phyloP scores from a whole-genome alignment of 2,113 vertebrate species.

The human region DNA sequence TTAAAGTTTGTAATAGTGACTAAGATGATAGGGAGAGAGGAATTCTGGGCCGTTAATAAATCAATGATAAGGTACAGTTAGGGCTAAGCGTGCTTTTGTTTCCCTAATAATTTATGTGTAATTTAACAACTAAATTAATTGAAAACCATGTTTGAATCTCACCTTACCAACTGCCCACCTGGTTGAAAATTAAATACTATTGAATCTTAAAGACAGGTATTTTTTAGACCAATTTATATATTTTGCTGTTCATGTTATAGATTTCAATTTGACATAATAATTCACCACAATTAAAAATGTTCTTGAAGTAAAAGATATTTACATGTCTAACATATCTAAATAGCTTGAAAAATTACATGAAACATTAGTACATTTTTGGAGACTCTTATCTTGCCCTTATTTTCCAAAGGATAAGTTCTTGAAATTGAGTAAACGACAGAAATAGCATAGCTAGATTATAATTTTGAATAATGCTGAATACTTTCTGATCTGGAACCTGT shows the following conservation, averaged over 20 bases:
- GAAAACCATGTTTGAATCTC: constrained; percentile 69
- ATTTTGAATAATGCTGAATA: constrained; percentile 37
- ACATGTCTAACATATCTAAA: constrained; percentile 54
- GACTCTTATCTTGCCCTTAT: neutral
- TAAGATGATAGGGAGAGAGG: neutral
- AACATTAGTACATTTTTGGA: constrained; percentile 43
- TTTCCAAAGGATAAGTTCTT: constrained; percentile 37
- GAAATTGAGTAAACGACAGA: constrained; percentile 43
- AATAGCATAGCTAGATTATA: constrained; percentile 39
- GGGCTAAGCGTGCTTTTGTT: neutral
- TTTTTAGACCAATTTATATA: constrained; percentile 13
- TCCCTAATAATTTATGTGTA: neutral
- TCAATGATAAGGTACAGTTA: neutral
- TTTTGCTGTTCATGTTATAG: neutral
- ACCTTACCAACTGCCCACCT: constrained; percentile 51
- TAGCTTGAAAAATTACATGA: neutral
- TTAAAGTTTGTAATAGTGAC: neutral
- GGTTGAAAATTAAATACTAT: constrained; percentile 68
- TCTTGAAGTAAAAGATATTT: neutral
- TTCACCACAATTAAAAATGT: constrained; percentile 7
- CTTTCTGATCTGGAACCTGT: constrained; percentile 4
- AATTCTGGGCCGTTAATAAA: neutral
- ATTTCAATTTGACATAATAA: constrained; percentile 39
- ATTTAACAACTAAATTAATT: constrained; percentile 26
- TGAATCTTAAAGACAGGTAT: constrained; percentile 53